Conservation (phyloP, 2,797 vertebrate genomes). For the Spea hammondii region DNA sequence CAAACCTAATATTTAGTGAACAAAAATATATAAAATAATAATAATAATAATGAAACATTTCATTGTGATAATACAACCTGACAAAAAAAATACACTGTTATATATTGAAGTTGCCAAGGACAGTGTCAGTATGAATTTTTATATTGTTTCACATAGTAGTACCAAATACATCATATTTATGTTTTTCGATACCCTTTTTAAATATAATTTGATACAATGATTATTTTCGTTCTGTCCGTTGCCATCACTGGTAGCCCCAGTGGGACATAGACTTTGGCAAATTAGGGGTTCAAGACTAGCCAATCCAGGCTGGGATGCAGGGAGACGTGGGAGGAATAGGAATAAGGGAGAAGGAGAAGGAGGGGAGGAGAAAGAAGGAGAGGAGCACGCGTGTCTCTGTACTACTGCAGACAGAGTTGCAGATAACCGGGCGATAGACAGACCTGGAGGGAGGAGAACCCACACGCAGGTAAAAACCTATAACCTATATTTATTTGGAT, state of each 20-base stretch:
- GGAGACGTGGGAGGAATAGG: constrained; percentile 47
- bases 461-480: constrained; percentile 37
- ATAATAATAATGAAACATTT: too few species aligned
- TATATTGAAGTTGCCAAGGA: neutral
- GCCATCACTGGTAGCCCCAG: constrained; percentile 17
- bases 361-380: neutral
- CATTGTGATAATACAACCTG: too few species aligned
- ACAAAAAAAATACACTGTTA: too few species aligned
- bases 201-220: neutral
- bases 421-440: constrained; percentile 35
- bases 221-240: constrained; percentile 9
- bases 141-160: neutral
- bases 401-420: constrained; percentile 53
- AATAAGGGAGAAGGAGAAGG: constrained; percentile 26
- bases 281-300: constrained; percentile 15
- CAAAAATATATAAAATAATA: too few species aligned
- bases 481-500: neutral
- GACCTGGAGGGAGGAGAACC: constrained; percentile 8
- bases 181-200: neutral
- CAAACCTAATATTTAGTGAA: too few species aligned
- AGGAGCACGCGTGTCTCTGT: constrained; percentile 44
- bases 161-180: neutral
- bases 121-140: neutral
- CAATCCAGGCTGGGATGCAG: constrained; percentile 47
- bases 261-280: constrained; percentile 39